Percentiles rank a stretch among this genome's conserved stretches.
phyloP scores from a whole-genome alignment of 2,113 vertebrate genomes.

The Thinocorus orbignyianus region DNA sequence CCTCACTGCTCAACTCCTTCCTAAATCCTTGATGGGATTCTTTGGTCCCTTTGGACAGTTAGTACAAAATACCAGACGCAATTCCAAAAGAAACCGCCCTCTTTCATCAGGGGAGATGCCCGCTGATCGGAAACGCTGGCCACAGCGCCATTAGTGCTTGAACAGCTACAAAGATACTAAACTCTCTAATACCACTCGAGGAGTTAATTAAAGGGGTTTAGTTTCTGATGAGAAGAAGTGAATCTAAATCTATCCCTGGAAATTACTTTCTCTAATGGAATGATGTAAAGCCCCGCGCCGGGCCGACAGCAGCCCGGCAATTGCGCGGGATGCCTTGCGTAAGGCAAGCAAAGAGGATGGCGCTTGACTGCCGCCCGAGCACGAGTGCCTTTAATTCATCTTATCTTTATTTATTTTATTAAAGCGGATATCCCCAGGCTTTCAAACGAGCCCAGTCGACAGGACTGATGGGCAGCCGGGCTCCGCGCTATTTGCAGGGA shows the following conservation, averaged over 20 bases:
- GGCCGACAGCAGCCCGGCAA: neutral
- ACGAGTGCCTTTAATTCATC: accelerated
- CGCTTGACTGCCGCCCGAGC: neutral
- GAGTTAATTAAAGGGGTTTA: slow-evolving; percentile 14
- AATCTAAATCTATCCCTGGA: neutral
- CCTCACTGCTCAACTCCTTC: neutral
- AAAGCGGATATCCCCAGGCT: accelerated
- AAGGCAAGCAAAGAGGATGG: neutral
- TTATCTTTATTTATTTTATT: accelerated
- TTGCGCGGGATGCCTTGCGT: neutral
- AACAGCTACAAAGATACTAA: neutral
- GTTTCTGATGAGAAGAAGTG: neutral
- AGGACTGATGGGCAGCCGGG: no score
- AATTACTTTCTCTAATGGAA: neutral
- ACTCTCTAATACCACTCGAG: neutral
- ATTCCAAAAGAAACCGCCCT: neutral
- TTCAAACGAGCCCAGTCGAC: accelerated
- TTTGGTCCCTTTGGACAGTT: neutral
- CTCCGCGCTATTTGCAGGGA: neutral
- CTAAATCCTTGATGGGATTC: neutral
- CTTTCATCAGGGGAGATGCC: neutral
- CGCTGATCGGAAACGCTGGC: neutral
- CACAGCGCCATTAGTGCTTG: neutral
- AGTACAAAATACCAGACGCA: neutral
- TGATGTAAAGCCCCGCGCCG: neutral